Evolutionary conservation across 2,113 vertebrate species (phyloP).

Genomic region (Potamarius usumacintae): DNA sequence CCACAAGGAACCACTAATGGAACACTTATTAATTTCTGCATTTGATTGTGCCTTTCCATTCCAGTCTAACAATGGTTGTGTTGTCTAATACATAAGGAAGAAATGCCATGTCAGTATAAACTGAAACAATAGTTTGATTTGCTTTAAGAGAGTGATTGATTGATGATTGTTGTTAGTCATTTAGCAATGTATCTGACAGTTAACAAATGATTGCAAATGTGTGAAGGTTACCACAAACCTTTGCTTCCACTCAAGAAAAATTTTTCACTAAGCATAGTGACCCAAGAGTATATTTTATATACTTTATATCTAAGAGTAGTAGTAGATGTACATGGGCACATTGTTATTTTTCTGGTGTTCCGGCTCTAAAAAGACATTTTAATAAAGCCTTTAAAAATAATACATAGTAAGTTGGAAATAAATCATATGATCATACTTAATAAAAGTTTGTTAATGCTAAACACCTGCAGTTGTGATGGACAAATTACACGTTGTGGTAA

Average conservation of each 20-base stretch:
- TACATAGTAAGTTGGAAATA: neutral
- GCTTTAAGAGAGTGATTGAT: neutral
- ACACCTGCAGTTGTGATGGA: constrained; percentile 6
- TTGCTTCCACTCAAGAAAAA: neutral
- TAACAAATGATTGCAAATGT: neutral
- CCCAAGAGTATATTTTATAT: constrained; percentile 17
- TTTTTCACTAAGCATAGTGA: constrained; percentile 6
- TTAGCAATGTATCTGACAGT: neutral
- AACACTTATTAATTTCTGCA: neutral
- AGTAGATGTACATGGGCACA: neutral
- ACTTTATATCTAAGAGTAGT: neutral
- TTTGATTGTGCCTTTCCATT: neutral
- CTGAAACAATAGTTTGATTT: neutral
- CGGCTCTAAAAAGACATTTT: neutral
- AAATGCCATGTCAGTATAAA: neutral
- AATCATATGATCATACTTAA: constrained; percentile 11
- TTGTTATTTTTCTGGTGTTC: neutral
- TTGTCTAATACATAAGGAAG: too few relatives aligned
- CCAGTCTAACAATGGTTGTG: neutral
- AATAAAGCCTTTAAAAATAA: neutral
- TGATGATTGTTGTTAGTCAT: neutral
- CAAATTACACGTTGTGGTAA: neutral
- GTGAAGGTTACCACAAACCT: neutral
- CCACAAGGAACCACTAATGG: neutral
- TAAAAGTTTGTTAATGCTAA: constrained; percentile 15